Percentiles rank a stretch among this genome's conserved stretches.
phyloP scores from a whole-genome alignment of 2,888 invertebrate genomes.

The Tolmerus cingulatus region DNA sequence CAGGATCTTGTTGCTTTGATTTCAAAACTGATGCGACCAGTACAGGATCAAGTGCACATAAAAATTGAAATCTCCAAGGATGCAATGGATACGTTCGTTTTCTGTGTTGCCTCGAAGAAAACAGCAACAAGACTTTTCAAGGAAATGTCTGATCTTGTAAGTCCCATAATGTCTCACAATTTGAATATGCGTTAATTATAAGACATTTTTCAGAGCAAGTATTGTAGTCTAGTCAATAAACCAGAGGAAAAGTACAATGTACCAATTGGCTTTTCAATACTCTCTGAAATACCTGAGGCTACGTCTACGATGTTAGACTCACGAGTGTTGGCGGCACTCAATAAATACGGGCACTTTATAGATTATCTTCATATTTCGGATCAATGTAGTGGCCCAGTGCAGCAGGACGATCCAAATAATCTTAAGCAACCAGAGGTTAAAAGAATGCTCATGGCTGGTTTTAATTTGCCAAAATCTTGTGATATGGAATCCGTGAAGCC shows the following conservation, averaged over 20 bases:
- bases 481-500: conserved; percentile 76
- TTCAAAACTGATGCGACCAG: conserved; percentile 82
- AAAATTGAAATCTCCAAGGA: conserved; percentile 87
- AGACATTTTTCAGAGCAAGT: conserved; percentile 70
- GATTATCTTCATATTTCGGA: conserved; percentile 98
- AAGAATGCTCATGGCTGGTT: conserved; percentile 81
- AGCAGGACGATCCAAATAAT: conserved; percentile 78
- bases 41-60: conserved; percentile 85
- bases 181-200: not conserved
- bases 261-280: conserved; percentile 75
- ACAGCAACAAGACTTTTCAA: conserved; percentile 83
- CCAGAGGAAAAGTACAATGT: conserved; percentile 82
- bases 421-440: conserved; percentile 81
- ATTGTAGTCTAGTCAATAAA: conserved; percentile 80
- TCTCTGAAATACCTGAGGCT: conserved; percentile 92
- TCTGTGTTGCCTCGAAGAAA: conserved; percentile 91
- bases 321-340: conserved; percentile 76
- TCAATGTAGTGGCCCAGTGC: conserved; percentile 90
- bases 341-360: conserved; percentile 82
- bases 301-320: conserved; percentile 84
- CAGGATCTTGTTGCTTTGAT: conserved; percentile 93
- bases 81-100: conserved; percentile 92
- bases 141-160: conserved; percentile 91
- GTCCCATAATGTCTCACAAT: conserved; percentile 49
- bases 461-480: conserved; percentile 77